Conservation (phyloP, 92 coral and sea anemone genomes). For the Epizoanthus illoricatus region DNA sequence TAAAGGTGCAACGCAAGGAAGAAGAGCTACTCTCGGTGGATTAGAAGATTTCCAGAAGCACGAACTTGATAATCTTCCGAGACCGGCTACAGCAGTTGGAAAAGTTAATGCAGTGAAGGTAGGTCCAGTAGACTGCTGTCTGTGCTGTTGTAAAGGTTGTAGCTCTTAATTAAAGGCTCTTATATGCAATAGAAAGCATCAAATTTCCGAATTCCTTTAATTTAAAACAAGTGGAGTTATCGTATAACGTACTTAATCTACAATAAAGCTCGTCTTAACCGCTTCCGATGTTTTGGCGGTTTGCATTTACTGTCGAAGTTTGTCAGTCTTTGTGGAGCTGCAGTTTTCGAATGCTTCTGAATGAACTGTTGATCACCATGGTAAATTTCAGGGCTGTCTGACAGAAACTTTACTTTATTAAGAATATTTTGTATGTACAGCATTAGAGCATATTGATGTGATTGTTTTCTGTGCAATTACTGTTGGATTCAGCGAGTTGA, state of each 20-base stretch:
- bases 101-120: slow-evolving; percentile 83
- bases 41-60: slow-evolving; percentile 79
- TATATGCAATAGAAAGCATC: slow-evolving; percentile 24
- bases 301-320: too few relatives aligned
- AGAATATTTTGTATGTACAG: neutral
- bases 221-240: slow-evolving; percentile 9
- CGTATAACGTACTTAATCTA: slow-evolving; percentile 24
- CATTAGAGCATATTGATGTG: neutral
- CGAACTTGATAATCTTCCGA: slow-evolving; percentile 71
- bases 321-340: neutral
- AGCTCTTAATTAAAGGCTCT: too few relatives aligned
- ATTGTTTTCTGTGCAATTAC: neutral
- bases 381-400: neutral
- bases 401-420: neutral
- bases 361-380: neutral
- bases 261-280: neutral
- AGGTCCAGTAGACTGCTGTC: neutral
- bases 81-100: slow-evolving; percentile 92
- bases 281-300: too few relatives aligned
- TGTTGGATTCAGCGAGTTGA: neutral
- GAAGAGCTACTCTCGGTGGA: slow-evolving; percentile 94
- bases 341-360: slow-evolving; percentile 26
- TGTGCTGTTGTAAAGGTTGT: too few relatives aligned
- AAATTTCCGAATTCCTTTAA: slow-evolving; percentile 23
- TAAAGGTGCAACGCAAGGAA: slow-evolving; percentile 72